These are phyloP conservation scores for Siphamia tubifer DNA, from an alignment of 2,113 vertebrate species.

Conservation along the genomic window DNA sequence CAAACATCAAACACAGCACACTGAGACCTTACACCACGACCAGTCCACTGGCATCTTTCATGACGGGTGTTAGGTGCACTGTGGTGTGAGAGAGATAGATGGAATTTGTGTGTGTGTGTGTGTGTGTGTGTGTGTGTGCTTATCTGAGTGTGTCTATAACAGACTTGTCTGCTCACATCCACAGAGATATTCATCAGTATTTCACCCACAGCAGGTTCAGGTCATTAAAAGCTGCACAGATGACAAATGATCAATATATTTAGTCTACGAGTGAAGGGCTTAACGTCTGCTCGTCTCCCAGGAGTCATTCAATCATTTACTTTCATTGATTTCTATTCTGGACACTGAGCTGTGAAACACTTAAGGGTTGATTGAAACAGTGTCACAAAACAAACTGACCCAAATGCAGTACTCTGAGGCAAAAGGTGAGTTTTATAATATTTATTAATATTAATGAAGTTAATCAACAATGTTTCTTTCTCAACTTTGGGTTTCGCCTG, in stretches of 20 bases:
- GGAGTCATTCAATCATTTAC: slow-evolving; percentile 16
- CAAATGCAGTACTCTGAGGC: too few relatives aligned
- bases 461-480: too few relatives aligned
- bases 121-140: slow-evolving; percentile 5
- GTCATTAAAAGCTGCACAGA: slow-evolving; percentile 31
- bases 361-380: background rate
- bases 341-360: slow-evolving; percentile 33
- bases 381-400: too few relatives aligned
- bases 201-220: slow-evolving; percentile 1
- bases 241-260: slow-evolving; percentile 37
- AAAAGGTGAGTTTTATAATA: too few relatives aligned
- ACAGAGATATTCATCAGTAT: slow-evolving; percentile 11
- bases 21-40: slow-evolving; percentile 55
- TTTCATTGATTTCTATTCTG: slow-evolving; percentile 50
- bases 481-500: too few relatives aligned
- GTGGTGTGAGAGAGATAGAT: slow-evolving; percentile 23
- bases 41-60: slow-evolving; percentile 63
- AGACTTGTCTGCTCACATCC: slow-evolving; percentile 10
- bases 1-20: slow-evolving; percentile 58
- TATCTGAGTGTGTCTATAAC: background rate
- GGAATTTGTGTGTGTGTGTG: slow-evolving; percentile 31
- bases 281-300: slow-evolving; percentile 33
- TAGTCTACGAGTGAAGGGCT: background rate
- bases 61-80: slow-evolving; percentile 35
- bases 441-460: too few relatives aligned